These are phyloP conservation scores for Hemithea aestivaria DNA, from an alignment of 2,888 invertebrate species.

Conservation along the genomic window DNA sequence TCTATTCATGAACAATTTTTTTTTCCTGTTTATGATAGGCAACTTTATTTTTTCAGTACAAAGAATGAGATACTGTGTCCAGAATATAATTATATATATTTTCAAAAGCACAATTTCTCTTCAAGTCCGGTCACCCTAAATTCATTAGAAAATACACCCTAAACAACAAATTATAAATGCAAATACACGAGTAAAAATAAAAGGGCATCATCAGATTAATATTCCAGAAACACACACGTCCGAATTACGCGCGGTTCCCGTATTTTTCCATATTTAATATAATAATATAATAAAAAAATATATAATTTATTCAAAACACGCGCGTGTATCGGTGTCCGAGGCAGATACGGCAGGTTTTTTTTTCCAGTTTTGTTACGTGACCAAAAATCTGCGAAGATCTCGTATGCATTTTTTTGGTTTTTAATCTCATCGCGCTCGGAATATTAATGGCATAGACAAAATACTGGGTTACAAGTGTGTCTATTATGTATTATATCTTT, in stretches of 20 bases:
- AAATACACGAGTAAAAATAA: conserved; percentile 56
- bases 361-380: conserved; percentile 66
- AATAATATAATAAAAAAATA: conserved; percentile 55
- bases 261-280: conserved; percentile 66
- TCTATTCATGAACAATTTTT: no score
- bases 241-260: conserved; percentile 47
- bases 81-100: no score
- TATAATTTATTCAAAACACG: conserved; percentile 68
- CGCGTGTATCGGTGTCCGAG: conserved; percentile 69
- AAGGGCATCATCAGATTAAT: conserved; percentile 66
- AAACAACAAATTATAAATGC: conserved; percentile 49
- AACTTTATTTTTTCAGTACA: no score
- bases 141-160: conserved; percentile 32
- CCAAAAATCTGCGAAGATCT: conserved; percentile 62
- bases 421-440: conserved; percentile 43
- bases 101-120: no score
- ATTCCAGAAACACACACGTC: conserved; percentile 61
- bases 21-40: no score
- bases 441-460: conserved; percentile 40
- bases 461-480: no score
- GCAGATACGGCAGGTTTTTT: conserved; percentile 48
- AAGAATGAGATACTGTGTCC: no score
- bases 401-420: conserved; percentile 59
- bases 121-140: no score
- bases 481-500: no score